A percentile compares a stretch with the other conserved stretches of the same genome.
Conservation (phyloP, 2,797 vertebrate species). For the Cossypha niveicapilla region DNA sequence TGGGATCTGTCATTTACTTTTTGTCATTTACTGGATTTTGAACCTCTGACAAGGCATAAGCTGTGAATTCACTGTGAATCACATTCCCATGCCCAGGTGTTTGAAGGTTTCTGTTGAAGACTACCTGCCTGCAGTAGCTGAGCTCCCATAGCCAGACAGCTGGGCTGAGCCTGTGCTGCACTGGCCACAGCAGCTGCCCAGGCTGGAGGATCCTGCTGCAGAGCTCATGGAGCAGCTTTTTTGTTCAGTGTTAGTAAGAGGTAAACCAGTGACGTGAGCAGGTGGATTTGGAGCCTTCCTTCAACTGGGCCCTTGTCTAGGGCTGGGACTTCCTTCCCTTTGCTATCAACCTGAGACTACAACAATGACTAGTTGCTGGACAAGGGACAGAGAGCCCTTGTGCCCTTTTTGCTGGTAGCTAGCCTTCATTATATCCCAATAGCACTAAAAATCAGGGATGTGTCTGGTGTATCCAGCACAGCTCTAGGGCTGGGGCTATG, state of each 20-base stretch:
- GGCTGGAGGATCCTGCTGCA: not conserved
- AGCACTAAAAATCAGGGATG: not conserved
- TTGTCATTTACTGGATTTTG: not conserved
- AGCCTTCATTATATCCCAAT: not conserved
- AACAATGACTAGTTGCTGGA: not conserved
- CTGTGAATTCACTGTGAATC: not conserved
- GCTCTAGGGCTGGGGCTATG: not conserved
- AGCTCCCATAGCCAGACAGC: not conserved
- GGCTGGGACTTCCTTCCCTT: not conserved
- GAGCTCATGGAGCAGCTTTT: not conserved
- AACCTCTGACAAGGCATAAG: not conserved
- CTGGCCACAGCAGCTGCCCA: not conserved
- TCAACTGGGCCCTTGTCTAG: not conserved
- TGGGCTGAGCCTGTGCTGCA: not conserved
- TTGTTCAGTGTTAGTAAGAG: not conserved
- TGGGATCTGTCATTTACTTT: not conserved
- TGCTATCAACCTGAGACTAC: not conserved
- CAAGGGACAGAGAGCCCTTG: not conserved
- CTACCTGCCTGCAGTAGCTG: not conserved
- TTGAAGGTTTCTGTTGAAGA: not conserved
- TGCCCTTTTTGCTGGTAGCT: not conserved
- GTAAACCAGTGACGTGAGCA: not conserved
- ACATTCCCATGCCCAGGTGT: fast-evolving
- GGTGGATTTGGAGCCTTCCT: not conserved
- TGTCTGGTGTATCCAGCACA: not conserved